phyloP scores from a whole-genome alignment of 2,113 vertebrate genomes.

The Pedionomus torquatus region DNA sequence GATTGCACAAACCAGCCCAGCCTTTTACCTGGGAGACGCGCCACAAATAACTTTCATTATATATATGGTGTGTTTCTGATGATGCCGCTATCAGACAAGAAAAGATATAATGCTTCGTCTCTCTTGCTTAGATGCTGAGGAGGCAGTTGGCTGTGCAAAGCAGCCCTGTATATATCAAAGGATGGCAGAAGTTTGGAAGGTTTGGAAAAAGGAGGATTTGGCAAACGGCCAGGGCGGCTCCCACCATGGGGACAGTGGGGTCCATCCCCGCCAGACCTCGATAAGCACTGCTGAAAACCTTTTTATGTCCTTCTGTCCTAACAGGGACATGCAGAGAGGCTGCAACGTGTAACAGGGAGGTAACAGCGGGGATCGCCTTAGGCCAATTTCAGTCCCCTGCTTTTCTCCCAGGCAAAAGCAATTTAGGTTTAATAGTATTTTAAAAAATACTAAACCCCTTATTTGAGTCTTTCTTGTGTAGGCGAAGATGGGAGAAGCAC shows the following conservation, averaged over 20 bases:
- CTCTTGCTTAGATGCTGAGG: not conserved
- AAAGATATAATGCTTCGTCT: not conserved
- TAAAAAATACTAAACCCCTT: not conserved
- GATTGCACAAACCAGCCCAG: constrained; percentile 47
- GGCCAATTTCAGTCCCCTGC: not conserved
- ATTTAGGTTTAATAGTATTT: not conserved
- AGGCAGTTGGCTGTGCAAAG: not conserved
- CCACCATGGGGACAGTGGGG: not conserved
- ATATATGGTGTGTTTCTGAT: not conserved
- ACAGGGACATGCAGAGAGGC: not conserved
- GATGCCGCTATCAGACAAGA: not conserved
- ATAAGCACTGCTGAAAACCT: not conserved
- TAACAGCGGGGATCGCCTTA: not conserved
- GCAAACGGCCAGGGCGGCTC: not conserved
- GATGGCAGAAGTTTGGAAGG: not conserved
- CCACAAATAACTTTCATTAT: constrained; percentile 55
- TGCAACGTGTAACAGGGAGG: not conserved
- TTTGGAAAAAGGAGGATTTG: not conserved
- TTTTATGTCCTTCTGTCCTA: not conserved
- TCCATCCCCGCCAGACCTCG: not conserved
- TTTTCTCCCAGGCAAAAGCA: constrained; percentile 9
- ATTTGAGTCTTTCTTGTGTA: not conserved
- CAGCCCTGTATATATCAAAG: not conserved
- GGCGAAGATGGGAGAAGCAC: not conserved
- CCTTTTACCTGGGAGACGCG: constrained; percentile 33